Percentiles rank a stretch among this genome's conserved stretches.
These are phyloP conservation scores for Nicator chloris DNA, from an alignment of 2,113 vertebrate genomes.

Conservation along the genomic window DNA sequence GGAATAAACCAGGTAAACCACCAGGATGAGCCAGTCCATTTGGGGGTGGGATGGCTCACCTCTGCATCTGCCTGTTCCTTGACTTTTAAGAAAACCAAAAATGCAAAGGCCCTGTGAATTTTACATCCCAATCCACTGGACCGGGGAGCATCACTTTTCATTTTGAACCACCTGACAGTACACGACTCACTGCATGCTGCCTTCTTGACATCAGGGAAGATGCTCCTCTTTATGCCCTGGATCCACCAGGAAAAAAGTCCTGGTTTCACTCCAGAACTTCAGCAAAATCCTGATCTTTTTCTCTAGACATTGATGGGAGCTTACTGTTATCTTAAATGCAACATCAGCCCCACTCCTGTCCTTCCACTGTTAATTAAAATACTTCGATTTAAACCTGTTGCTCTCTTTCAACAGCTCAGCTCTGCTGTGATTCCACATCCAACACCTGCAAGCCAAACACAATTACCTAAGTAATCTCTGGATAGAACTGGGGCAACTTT, in stretches of 20 bases:
- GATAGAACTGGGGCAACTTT: not conserved
- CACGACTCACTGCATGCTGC: not conserved
- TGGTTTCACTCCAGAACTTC: not conserved
- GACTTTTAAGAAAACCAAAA: not conserved
- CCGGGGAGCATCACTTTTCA: not conserved
- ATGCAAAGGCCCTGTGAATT: not conserved
- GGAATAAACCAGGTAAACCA: not conserved
- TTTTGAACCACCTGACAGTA: accelerated
- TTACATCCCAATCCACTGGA: not conserved
- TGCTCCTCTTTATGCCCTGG: accelerated
- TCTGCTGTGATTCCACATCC: not conserved
- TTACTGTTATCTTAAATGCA: not conserved
- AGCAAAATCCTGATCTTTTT: not conserved
- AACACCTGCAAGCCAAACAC: not conserved
- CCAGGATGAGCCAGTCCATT: not conserved
- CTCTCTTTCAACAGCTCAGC: not conserved
- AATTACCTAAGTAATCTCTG: not conserved
- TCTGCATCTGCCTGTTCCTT: not conserved
- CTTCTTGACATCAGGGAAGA: not conserved
- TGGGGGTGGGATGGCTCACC: not conserved
- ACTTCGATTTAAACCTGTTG: not conserved
- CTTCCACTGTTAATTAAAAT: not conserved
- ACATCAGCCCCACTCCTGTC: not conserved
- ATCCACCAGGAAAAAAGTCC: not conserved
- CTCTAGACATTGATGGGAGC: not conserved